Evolutionary conservation across 2,113 vertebrate genomes (phyloP).

Genomic region (Mormyrus lacerda): DNA sequence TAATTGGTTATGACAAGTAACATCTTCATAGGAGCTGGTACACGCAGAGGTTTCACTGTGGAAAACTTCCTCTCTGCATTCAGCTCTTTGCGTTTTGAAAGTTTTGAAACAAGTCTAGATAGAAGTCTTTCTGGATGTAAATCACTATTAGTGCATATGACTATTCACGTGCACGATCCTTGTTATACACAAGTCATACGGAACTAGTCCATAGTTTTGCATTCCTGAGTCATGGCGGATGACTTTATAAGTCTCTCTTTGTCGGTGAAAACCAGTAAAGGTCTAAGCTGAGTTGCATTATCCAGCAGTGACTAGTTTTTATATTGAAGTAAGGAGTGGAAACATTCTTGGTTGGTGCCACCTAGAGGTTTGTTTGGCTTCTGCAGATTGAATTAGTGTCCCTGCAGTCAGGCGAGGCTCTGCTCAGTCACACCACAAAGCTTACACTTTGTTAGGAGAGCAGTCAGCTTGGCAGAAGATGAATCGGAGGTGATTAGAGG

Average conservation of each 20-base stretch:
- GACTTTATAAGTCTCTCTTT: neutral
- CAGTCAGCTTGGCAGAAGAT: neutral
- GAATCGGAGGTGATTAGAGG: neutral
- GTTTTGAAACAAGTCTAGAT: neutral
- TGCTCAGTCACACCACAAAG: neutral
- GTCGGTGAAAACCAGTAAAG: neutral
- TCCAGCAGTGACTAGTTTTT: neutral
- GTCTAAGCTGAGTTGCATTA: neutral
- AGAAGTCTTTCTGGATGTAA: neutral
- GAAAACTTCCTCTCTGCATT: neutral
- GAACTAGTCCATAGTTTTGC: neutral
- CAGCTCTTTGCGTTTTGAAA: neutral
- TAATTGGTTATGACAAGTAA: neutral
- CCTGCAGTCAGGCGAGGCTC: neutral
- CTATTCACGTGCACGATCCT: neutral
- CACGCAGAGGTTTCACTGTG: neutral
- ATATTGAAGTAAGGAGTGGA: neutral
- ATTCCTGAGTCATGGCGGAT: neutral
- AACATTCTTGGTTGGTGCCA: neutral
- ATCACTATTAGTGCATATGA: neutral
- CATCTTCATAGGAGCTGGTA: neutral
- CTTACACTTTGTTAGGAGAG: neutral
- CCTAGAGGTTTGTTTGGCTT: neutral
- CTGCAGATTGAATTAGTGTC: neutral
- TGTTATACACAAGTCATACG: neutral